phyloP scores from a whole-genome alignment of 2,888 invertebrate genomes.

The Nephrocerus scutellatus region DNA sequence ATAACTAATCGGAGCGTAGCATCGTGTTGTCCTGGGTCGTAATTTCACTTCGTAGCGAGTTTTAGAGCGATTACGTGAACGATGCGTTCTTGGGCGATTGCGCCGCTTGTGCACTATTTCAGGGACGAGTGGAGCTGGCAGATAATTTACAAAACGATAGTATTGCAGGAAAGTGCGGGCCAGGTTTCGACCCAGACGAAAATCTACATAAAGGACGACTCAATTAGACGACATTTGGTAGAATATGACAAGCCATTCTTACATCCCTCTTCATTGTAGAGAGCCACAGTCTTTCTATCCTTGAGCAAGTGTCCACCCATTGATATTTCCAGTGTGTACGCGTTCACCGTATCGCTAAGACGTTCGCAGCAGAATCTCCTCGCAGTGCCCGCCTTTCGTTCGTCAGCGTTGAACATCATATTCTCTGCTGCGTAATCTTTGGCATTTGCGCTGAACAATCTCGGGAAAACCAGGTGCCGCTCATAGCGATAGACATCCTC shows the following conservation, averaged over 20 bases:
- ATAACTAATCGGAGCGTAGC: slow-evolving; percentile 51
- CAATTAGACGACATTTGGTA: neutral
- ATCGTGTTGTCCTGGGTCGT: slow-evolving; percentile 49
- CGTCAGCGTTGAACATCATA: slow-evolving; percentile 90
- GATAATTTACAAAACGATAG: slow-evolving; percentile 66
- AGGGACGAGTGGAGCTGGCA: slow-evolving; percentile 50
- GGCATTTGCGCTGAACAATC: slow-evolving; percentile 76
- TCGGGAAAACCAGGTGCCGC: slow-evolving; percentile 90
- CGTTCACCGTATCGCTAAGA: slow-evolving; percentile 72
- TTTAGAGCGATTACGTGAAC: slow-evolving; percentile 41
- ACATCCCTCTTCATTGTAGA: slow-evolving; percentile 94
- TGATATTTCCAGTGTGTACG: slow-evolving; percentile 85
- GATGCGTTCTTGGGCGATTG: slow-evolving; percentile 42
- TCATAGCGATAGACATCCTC: slow-evolving; percentile 87
- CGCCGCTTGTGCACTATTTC: slow-evolving; percentile 44
- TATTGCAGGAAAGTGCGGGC: slow-evolving; percentile 72
- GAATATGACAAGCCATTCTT: slow-evolving; percentile 56
- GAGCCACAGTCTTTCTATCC: slow-evolving; percentile 61
- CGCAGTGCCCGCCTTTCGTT: slow-evolving; percentile 77
- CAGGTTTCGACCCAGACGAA: slow-evolving; percentile 69
- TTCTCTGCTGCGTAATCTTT: slow-evolving; percentile 81
- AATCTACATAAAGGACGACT: slow-evolving; percentile 51
- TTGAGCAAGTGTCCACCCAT: slow-evolving; percentile 78
- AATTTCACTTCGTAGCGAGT: slow-evolving; percentile 46
- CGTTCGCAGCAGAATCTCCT: slow-evolving; percentile 71